phyloP scores from a whole-genome alignment of 2,888 invertebrate genomes.

The Limnephilus lunatus region DNA sequence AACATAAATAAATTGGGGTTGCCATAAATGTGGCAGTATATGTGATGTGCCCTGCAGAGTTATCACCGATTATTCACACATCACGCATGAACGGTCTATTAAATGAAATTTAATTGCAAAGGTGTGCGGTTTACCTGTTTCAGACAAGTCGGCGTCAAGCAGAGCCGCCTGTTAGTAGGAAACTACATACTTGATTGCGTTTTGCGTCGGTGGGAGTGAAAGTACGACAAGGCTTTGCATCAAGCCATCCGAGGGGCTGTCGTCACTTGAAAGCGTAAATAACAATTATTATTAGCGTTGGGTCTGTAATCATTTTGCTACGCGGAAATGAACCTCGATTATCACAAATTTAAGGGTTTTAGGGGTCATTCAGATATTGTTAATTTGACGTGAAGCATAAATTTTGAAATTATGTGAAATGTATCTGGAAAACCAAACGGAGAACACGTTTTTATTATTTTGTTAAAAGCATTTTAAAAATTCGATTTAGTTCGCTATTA shows the following conservation, averaged over 20 bases:
- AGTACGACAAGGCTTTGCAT: background rate
- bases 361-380: background rate
- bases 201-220: background rate
- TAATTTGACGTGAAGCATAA: background rate
- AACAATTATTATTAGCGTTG: background rate
- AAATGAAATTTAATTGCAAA: conserved; percentile 39
- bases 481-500: no score
- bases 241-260: background rate
- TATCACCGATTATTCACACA: conserved; percentile 39
- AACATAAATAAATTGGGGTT: background rate
- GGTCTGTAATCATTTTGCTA: background rate
- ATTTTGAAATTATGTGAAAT: background rate
- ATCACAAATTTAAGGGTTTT: background rate
- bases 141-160: conserved; percentile 13
- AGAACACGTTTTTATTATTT: background rate
- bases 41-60: background rate
- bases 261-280: background rate
- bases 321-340: background rate
- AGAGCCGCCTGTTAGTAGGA: background rate
- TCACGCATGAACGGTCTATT: conserved; percentile 23
- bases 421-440: background rate
- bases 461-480: no score
- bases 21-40: background rate
- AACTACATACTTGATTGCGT: background rate
- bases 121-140: conserved; percentile 42